These are phyloP conservation scores for Caenorhabditis auriculariae DNA, from an alignment of 2,888 invertebrate genomes.

Conservation along the genomic window DNA sequence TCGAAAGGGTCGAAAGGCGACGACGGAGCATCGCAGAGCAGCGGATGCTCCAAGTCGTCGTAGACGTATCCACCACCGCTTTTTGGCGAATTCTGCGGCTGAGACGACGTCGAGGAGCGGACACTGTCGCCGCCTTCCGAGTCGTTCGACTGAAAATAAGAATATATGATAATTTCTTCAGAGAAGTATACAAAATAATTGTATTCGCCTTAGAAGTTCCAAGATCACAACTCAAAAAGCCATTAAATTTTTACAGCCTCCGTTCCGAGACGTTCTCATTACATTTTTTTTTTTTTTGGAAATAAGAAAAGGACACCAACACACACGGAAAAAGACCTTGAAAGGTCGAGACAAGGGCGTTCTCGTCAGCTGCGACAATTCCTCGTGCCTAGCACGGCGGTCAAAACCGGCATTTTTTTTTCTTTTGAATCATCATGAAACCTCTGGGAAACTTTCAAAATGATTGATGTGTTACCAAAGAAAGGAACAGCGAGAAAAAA, in stretches of 20 bases:
- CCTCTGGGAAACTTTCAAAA: no score
- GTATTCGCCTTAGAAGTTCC: not conserved
- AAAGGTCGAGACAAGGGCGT: no score
- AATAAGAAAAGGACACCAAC: not conserved
- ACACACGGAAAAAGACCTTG: constrained; percentile 5
- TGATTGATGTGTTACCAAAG: no score
- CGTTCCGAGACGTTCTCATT: not conserved
- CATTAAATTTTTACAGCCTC: not conserved
- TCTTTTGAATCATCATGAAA: no score
- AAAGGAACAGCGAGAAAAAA: no score
- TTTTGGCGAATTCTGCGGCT: constrained; percentile 36
- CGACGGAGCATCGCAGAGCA: constrained; percentile 21
- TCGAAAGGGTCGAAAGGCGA: constrained; percentile 14
- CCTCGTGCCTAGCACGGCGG: no score
- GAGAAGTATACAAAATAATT: no score
- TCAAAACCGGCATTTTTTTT: no score
- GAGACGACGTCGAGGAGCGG: constrained; percentile 34
- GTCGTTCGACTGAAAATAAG: constrained; percentile 29
- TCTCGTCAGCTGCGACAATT: no score
- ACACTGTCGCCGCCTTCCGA: constrained; percentile 31
- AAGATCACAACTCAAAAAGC: constrained; percentile 2
- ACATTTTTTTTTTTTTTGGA: not conserved
- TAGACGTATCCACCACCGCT: constrained; percentile 6
- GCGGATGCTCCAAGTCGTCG: constrained; percentile 26
- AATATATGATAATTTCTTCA: no score